Evolutionary conservation across 2,888 invertebrate species (phyloP).

Genomic region (Ornithoptera priamus): DNA sequence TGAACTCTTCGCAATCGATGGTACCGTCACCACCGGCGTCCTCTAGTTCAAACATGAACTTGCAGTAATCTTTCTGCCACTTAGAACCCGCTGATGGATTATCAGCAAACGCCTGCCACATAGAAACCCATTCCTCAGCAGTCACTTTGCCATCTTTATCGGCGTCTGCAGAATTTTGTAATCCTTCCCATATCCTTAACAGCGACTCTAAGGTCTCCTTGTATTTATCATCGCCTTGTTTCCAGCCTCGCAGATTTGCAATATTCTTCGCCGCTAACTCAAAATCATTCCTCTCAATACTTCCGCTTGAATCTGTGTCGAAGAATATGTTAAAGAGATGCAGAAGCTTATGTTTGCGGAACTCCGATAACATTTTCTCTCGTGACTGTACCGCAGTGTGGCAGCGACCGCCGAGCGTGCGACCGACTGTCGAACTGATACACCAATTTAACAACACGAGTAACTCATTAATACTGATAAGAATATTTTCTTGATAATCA

Average conservation of each 20-base stretch:
- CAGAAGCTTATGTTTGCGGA: slow-evolving; percentile 87
- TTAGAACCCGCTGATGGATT: slow-evolving; percentile 83
- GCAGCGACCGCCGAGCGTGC: not conserved
- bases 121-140: slow-evolving; percentile 35
- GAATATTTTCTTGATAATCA: slow-evolving; percentile 5
- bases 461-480: not conserved
- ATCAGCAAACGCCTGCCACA: slow-evolving; percentile 43
- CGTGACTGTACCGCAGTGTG: no score
- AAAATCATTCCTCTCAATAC: slow-evolving; percentile 90
- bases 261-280: slow-evolving; percentile 90
- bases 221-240: slow-evolving; percentile 82
- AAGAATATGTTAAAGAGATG: slow-evolving; percentile 76
- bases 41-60: slow-evolving; percentile 90
- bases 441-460: no score
- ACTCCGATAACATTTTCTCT: slow-evolving; percentile 81
- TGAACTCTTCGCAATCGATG: slow-evolving; percentile 89
- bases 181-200: slow-evolving; percentile 88
- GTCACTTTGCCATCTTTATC: slow-evolving; percentile 71
- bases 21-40: slow-evolving; percentile 86
- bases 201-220: slow-evolving; percentile 85
- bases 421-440: not conserved
- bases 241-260: slow-evolving; percentile 87
- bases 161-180: slow-evolving; percentile 86
- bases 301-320: slow-evolving; percentile 90
- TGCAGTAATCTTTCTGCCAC: slow-evolving; percentile 90